phyloP scores from a whole-genome alignment of 2,888 invertebrate species.

The Neoitamus cyanurus region DNA sequence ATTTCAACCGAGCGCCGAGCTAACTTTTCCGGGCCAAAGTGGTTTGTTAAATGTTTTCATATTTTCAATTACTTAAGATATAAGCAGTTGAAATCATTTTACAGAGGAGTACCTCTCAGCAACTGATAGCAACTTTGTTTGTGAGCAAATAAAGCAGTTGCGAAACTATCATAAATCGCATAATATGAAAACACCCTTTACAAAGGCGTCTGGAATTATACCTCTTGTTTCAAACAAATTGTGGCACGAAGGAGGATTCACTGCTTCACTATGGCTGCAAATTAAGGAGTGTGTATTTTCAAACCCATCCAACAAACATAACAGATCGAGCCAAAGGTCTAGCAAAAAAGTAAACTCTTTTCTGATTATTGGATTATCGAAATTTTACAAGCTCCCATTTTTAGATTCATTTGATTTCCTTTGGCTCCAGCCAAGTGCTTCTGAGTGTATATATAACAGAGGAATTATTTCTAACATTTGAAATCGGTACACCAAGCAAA shows the following conservation, averaged over 20 bases:
- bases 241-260: slow-evolving; percentile 63
- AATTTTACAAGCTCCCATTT: slow-evolving; percentile 47
- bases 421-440: slow-evolving; percentile 64
- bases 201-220: slow-evolving; percentile 62
- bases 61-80: neutral
- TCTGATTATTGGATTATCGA: neutral
- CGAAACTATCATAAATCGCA: slow-evolving; percentile 61
- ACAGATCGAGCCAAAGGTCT: neutral
- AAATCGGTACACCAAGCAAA: slow-evolving; percentile 61
- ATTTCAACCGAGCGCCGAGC: slow-evolving; percentile 62
- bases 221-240: slow-evolving; percentile 62
- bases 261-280: slow-evolving; percentile 63
- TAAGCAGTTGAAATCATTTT: neutral
- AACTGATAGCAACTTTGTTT: slow-evolving; percentile 51
- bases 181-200: slow-evolving; percentile 61
- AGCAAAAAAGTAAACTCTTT: neutral
- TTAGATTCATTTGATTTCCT: slow-evolving; percentile 63
- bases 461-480: slow-evolving; percentile 61
- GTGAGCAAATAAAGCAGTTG: slow-evolving; percentile 62
- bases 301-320: neutral
- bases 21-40: slow-evolving; percentile 62
- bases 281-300: slow-evolving; percentile 54
- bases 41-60: slow-evolving; percentile 53
- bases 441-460: slow-evolving; percentile 62
- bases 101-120: neutral